Base-by-base conservation (phyloP, 2,888 invertebrate species). In the Acanthacorydalis orientalis region DNA sequence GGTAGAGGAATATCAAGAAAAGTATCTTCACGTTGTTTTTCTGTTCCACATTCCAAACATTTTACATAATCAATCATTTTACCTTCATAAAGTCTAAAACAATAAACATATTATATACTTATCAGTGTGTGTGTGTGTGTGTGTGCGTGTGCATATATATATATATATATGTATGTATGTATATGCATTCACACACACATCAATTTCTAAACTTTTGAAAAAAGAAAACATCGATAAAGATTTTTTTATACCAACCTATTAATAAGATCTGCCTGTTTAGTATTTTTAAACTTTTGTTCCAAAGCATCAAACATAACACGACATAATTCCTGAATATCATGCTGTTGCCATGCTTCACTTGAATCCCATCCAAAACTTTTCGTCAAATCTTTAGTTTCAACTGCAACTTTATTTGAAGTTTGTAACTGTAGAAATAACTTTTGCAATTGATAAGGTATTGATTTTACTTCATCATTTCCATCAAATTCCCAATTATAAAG, bases 341-440 rank as follows among this genome's bases (percentile, higher is more conserved):
- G 91, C 59, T 91, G 91, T 57, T 90, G 87, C 85, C 89, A 90
- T 0, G 87, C 87, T 64, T 89, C 86, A 50, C 82, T 80, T 38
- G 83, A 82, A 59, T 86, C 84, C 91, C 91, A 92, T 31, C 89
- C 90, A 64, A 91, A 92, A 60, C 88, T 88, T 52, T 76, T 77
- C 0, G 90, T 91, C 49, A 91, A 65, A 56, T 88, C 84, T 11
- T 85, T 89, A 3, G 91, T 92, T 64, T 89, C 88, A 10, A 89
- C 80, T 1, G 89, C 83, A 23, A 76, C 69, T 58, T 81, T 81
- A 32, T 74, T 70, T 31, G 88, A 86, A 1, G 87, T 89, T 78
- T 87, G 89, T 50, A 91, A 68, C 61, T 83, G 82, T 1, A 91
- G 69, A 63, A 91, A 91, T 42, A 91, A 65, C 59, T 82, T 83